phyloP scores from a whole-genome alignment of 2,888 invertebrate species.

The Eilema depressum region DNA sequence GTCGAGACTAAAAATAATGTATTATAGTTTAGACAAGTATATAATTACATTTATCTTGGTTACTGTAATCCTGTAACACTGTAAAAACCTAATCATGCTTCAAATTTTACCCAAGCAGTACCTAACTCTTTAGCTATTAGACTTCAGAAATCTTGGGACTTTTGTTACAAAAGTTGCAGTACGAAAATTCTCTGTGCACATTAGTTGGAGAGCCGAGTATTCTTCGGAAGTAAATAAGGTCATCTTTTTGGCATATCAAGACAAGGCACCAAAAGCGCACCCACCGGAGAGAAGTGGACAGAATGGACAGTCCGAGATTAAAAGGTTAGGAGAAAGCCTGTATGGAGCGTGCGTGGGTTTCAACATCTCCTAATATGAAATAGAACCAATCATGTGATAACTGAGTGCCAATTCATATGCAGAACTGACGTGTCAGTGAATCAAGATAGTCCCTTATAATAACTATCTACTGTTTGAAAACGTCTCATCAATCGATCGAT shows the following conservation, averaged over 20 bases:
- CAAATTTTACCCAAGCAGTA: not conserved
- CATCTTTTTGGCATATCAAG: not conserved
- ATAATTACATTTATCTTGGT: not conserved
- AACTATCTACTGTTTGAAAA: too few species aligned
- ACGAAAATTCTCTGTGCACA: not conserved
- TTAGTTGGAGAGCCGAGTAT: not conserved
- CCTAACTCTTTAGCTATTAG: not conserved
- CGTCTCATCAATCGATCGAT: too few species aligned
- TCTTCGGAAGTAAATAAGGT: not conserved
- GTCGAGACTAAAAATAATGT: not conserved
- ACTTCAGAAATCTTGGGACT: not conserved
- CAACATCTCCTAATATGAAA: not conserved
- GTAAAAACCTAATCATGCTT: not conserved
- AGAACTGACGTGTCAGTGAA: too few species aligned
- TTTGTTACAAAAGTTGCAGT: not conserved
- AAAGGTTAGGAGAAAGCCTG: not conserved
- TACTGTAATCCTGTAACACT: not conserved
- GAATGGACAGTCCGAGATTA: not conserved
- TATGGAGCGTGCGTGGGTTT: not conserved
- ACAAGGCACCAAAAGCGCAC: not conserved
- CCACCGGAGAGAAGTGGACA: not conserved
- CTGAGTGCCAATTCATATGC: too few species aligned
- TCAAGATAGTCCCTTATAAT: too few species aligned
- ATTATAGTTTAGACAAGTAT: not conserved
- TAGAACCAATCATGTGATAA: not conserved